Evolutionary conservation across 1,140 invertebrate genomes (phyloP).

Genomic region (Ooceraea biroi): DNA sequence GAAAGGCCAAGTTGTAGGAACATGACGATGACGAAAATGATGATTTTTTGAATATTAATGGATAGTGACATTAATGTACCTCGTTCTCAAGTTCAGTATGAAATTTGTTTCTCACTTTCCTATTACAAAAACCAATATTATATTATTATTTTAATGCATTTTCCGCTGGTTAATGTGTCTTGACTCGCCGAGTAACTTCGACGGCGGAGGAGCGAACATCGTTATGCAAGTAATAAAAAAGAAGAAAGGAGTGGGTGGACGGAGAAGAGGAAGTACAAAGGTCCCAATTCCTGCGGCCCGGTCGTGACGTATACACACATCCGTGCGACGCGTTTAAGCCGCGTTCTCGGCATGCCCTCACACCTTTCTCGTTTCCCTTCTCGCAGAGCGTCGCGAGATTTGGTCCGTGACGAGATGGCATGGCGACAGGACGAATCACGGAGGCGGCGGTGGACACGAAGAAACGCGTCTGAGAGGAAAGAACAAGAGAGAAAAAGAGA

Average conservation of each 20-base stretch:
- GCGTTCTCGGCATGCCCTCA: constrained; percentile 78
- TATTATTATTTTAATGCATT: no score
- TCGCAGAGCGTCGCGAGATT: constrained; percentile 37
- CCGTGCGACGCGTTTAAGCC: constrained; percentile 73
- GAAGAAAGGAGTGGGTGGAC: neutral
- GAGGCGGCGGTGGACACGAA: constrained; percentile 40
- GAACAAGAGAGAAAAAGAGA: constrained; percentile 37
- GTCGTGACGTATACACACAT: constrained; percentile 50
- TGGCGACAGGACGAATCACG: constrained; percentile 49
- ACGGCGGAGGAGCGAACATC: neutral
- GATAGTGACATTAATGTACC: no score
- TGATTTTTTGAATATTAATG: no score
- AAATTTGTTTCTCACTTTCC: no score
- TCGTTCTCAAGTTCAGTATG: no score
- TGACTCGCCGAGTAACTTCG: neutral
- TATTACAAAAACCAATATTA: no score
- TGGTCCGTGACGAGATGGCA: constrained; percentile 42
- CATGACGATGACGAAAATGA: no score
- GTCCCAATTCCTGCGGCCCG: constrained; percentile 22
- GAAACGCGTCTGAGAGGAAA: constrained; percentile 61
- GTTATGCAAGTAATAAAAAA: neutral
- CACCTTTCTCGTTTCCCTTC: constrained; percentile 63
- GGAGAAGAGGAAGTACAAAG: constrained; percentile 20
- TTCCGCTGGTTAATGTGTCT: neutral
- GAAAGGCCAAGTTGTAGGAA: no score